Base-by-base conservation (phyloP, 2,113 vertebrate genomes). In the Serilophus lunatus region DNA sequence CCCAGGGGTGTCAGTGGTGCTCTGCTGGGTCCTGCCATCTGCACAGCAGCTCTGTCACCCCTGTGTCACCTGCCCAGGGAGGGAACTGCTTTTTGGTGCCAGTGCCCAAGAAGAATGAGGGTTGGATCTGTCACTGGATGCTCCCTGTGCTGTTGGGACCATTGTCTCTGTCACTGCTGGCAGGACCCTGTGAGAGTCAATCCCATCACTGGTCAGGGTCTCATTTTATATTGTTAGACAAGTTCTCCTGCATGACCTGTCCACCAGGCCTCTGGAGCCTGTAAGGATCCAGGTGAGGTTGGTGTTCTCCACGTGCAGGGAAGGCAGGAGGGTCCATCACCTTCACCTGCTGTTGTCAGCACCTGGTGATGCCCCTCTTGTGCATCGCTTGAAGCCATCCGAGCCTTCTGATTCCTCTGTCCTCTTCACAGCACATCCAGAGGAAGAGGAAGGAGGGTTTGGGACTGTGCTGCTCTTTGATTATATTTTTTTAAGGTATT, bases 111-210 rank as follows among this genome's bases (percentile, higher is more conserved):
- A n/a, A 33, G 25, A 66, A 36, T 20, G 45, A 69, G n/a, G 29
- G 66, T 4, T 20, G 19, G n/a, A 22, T 36, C n/a, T 50, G 47
- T 36, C 47, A 15, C n/a, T 29, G n/a, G 66, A 18, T 36, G n/a
- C 20, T 29, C 47, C 13, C 25, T 44, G 47, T 25, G 60, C 77
- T 18, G 5, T 61, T 51, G 47, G 49, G 29, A 23, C 33, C 0
- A 1, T 14, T 31, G 17, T 25, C 28, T 70, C 68, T 59, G 63
- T 59, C 75, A 31, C 24, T 45, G 18, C 33, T 35, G 3, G 12
- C 44, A 50, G 22, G n/a, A 49, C 28, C 36, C 1, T 2, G 15
- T 24, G 13, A 76, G 12, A 76, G 14, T 28, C 1, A 0, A 12
- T 29, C 40, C 7, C 31, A 15, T 38, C 1, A 0, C 57, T 18